Percentiles rank a stretch among this genome's conserved stretches.
These are phyloP conservation scores for Lepidurus packardi DNA, from an alignment of 1,140 invertebrate genomes.

Conservation along the genomic window DNA sequence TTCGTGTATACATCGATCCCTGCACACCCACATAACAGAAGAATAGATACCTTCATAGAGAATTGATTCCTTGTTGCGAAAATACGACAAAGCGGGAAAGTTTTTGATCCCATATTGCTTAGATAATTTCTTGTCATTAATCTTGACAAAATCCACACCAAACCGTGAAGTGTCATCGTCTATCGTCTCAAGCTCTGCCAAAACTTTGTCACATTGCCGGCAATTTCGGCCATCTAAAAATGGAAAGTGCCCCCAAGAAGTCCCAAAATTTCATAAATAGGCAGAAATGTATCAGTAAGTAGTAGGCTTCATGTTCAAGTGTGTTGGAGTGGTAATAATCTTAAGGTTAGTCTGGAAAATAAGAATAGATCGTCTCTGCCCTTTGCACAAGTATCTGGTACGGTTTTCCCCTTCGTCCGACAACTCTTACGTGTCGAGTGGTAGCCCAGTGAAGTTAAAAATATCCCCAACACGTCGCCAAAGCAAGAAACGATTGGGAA, in stretches of 20 bases:
- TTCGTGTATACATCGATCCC: background rate
- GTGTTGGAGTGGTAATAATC: background rate
- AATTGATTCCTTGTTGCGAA: constrained; percentile 85
- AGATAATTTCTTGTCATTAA: constrained; percentile 88
- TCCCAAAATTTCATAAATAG: background rate
- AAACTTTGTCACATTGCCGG: constrained; percentile 81
- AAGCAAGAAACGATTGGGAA: constrained; percentile 4
- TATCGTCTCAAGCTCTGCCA: constrained; percentile 85
- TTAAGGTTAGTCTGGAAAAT: constrained; percentile 19
- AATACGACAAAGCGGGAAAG: constrained; percentile 90
- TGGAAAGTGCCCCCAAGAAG: constrained; percentile 24
- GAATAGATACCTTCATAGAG: constrained; percentile 71
- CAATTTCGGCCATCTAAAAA: constrained; percentile 77
- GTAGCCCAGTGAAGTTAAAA: constrained; percentile 4
- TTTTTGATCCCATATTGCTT: constrained; percentile 90
- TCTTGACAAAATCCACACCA: constrained; percentile 58
- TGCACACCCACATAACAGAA: background rate
- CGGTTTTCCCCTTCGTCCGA: background rate
- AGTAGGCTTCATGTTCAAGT: background rate
- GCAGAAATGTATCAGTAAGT: background rate
- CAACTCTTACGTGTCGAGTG: constrained; percentile 14
- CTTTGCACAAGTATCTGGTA: background rate
- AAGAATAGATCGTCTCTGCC: constrained; percentile 11
- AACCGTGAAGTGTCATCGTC: constrained; percentile 90
- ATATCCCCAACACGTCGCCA: constrained; percentile 8